Evolutionary conservation across 1,140 invertebrate species (phyloP).

Genomic region (Campodea augens): DNA sequence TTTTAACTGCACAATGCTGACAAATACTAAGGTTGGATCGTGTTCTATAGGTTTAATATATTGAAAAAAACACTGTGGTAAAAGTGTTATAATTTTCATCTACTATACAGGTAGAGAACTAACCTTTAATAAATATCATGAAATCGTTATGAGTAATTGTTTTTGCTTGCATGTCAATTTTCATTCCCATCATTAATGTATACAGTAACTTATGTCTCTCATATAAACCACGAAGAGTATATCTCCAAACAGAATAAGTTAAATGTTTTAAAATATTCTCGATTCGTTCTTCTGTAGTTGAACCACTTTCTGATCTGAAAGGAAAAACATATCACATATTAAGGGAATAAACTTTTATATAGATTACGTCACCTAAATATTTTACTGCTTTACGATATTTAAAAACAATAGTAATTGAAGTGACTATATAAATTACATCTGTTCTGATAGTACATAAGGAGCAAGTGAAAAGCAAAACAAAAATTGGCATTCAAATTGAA

Average conservation of each 20-base stretch:
- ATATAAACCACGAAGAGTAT: constrained; percentile 78
- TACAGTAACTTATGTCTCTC: constrained; percentile 83
- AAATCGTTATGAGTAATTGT: constrained; percentile 80
- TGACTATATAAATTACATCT: background rate
- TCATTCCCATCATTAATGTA: constrained; percentile 86
- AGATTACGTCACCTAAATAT: constrained; percentile 1
- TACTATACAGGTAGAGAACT: no score
- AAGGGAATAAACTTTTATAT: no score
- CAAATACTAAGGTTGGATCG: no score
- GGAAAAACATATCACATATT: no score
- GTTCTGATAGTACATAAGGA: no score
- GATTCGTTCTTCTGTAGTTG: constrained; percentile 67
- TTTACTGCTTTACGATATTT: background rate
- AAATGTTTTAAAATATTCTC: constrained; percentile 75
- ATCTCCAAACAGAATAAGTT: constrained; percentile 82
- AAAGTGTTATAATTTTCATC: no score
- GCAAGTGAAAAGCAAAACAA: no score
- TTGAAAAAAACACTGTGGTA: no score
- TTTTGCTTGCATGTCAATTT: constrained; percentile 72
- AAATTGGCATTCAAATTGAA: no score
- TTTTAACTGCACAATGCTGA: no score
- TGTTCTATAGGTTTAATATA: no score
- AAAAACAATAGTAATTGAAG: constrained; percentile 3
- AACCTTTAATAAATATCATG: constrained; percentile 81
- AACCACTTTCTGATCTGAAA: constrained; percentile 53